These are phyloP conservation scores for Cydia amplana DNA, from an alignment of 1,140 invertebrate genomes.

Conservation along the genomic window DNA sequence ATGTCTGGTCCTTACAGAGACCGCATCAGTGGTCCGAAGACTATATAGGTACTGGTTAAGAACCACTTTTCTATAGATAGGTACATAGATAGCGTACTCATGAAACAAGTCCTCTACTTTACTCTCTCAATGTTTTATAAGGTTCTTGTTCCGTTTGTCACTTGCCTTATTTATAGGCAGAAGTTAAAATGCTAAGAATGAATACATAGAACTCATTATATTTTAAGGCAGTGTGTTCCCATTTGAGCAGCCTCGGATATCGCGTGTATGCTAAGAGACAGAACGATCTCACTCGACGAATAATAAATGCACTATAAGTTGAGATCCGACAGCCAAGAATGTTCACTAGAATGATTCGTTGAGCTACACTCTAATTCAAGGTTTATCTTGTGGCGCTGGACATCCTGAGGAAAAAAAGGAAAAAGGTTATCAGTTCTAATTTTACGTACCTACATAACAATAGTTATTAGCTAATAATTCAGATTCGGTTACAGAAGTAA, in stretches of 20 bases:
- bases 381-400: constrained; percentile 69
- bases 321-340: constrained; percentile 41
- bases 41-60: too few species aligned
- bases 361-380: constrained; percentile 43
- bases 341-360: constrained; percentile 37
- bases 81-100: too few species aligned
- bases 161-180: too few species aligned
- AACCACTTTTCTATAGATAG: too few species aligned
- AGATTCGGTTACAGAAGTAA: too few species aligned
- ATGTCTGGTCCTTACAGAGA: too few species aligned
- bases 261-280: constrained; percentile 17
- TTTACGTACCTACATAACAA: background rate
- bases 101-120: too few species aligned
- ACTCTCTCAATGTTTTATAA: too few species aligned
- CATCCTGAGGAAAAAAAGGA: constrained; percentile 79
- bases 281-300: constrained; percentile 30
- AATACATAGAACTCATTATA: background rate
- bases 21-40: too few species aligned
- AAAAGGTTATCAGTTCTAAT: constrained; percentile 24
- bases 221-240: background rate
- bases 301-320: constrained; percentile 34
- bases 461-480: too few species aligned
- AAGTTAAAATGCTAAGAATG: background rate
- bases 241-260: background rate
- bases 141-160: too few species aligned